phyloP scores from a whole-genome alignment of 2,797 vertebrate species.

The Aldrovandia affinis region DNA sequence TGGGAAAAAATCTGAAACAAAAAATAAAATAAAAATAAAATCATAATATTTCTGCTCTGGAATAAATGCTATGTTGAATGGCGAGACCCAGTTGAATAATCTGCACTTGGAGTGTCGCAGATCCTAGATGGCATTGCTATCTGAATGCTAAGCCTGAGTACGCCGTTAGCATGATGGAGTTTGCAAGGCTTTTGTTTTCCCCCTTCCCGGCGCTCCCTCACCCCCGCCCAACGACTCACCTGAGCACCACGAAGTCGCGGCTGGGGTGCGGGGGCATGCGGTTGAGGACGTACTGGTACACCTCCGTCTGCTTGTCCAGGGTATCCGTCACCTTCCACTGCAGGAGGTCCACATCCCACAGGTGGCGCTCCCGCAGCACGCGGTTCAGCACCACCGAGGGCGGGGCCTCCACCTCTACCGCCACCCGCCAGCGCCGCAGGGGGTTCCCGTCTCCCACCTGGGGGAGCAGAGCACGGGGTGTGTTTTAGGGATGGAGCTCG shows the following conservation, averaged over 20 bases:
- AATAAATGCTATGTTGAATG: too few relatives aligned
- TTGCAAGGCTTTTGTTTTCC: neutral
- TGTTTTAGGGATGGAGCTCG: neutral
- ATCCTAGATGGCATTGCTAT: neutral
- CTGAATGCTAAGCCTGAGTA: neutral
- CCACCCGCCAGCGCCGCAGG: constrained; percentile 88
- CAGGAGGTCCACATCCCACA: constrained; percentile 95
- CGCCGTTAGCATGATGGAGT: neutral
- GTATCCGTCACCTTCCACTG: constrained; percentile 93
- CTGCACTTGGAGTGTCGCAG: neutral
- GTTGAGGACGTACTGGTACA: constrained; percentile 92
- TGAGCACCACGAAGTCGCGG: constrained; percentile 91
- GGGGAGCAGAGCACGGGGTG: neutral
- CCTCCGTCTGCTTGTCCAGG: constrained; percentile 90
- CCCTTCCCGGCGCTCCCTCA: too few relatives aligned
- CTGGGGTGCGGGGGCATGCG: constrained; percentile 94
- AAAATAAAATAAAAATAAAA: too few relatives aligned
- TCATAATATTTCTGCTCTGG: too few relatives aligned
- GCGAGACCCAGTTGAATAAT: neutral
- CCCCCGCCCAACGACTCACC: constrained; percentile 79
- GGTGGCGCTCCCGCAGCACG: constrained; percentile 91
- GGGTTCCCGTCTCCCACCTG: constrained; percentile 94
- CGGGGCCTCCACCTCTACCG: constrained; percentile 92
- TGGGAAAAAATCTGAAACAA: too few relatives aligned
- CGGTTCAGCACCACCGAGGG: constrained; percentile 93